Conservation (phyloP, 2,888 invertebrate species). For the Sussaba pulchella region DNA sequence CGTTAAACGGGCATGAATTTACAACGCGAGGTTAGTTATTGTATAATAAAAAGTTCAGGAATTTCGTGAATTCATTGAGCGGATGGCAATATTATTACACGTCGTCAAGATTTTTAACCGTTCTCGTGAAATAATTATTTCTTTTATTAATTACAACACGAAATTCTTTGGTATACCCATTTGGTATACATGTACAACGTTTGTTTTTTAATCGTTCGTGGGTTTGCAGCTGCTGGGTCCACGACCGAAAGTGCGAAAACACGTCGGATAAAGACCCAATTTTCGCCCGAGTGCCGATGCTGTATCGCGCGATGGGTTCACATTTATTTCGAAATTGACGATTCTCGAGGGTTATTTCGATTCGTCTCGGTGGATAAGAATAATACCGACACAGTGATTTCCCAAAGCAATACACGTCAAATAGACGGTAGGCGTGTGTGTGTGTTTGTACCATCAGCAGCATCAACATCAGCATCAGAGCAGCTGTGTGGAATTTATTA, state of each 20-base stretch:
- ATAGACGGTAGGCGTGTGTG: background rate
- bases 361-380: conserved; percentile 25
- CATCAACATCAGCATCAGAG: background rate
- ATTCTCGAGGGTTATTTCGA: conserved; percentile 17
- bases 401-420: conserved; percentile 2
- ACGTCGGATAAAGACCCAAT: background rate
- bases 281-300: background rate
- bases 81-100: background rate
- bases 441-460: background rate
- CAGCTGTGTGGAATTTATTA: conserved; percentile 65
- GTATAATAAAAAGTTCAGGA: background rate
- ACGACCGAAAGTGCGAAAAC: conserved; percentile 10
- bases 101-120: background rate
- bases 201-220: background rate
- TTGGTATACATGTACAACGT: background rate
- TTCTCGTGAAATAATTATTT: background rate
- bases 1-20: conserved; percentile 40
- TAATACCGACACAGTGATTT: background rate
- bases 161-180: conserved; percentile 18
- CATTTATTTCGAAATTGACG: conserved; percentile 19
- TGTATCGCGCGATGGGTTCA: background rate
- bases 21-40: conserved; percentile 53
- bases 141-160: conserved; percentile 43
- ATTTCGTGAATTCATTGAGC: no score
- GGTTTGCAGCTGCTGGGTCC: conserved; percentile 30